These are phyloP conservation scores for Hermaeophaga mercurialis DNA, from an alignment of 2,888 invertebrate genomes.

Conservation along the genomic window DNA sequence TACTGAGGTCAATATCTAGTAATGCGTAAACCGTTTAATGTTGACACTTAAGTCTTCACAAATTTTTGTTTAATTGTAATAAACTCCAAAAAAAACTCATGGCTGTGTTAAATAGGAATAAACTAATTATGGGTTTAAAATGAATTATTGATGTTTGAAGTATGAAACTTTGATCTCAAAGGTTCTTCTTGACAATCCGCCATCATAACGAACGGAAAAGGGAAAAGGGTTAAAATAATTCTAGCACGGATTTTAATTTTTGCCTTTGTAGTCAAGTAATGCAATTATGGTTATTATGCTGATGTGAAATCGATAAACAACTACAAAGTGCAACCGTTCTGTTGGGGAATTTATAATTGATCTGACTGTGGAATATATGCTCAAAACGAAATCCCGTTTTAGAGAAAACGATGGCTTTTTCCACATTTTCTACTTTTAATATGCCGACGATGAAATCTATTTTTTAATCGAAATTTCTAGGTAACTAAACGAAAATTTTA, in stretches of 20 bases:
- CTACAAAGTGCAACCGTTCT: conserved; percentile 27
- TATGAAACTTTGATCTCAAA: too few relatives aligned
- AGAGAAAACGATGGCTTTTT: neutral
- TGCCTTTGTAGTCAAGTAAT: conserved; percentile 23
- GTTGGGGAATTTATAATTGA: conserved; percentile 26
- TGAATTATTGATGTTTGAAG: too few relatives aligned
- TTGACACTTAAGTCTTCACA: too few relatives aligned
- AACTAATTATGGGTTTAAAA: too few relatives aligned
- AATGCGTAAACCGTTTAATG: too few relatives aligned
- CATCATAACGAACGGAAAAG: neutral
- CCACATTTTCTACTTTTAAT: neutral
- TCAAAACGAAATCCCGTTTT: neutral
- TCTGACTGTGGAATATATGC: neutral
- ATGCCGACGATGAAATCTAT: neutral
- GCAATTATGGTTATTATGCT: conserved; percentile 30
- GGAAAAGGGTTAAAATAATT: conserved; percentile 3
- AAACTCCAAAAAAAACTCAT: too few relatives aligned
- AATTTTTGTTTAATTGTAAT: too few relatives aligned
- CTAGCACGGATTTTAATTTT: conserved; percentile 22
- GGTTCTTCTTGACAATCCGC: neutral
- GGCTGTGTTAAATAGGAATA: too few relatives aligned
- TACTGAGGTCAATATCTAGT: too few relatives aligned
- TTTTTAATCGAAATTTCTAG: neutral
- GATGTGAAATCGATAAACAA: conserved; percentile 30
- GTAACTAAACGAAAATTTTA: neutral